Base-by-base conservation (phyloP, 2,888 invertebrate species). In the Tenthredo livida region DNA sequence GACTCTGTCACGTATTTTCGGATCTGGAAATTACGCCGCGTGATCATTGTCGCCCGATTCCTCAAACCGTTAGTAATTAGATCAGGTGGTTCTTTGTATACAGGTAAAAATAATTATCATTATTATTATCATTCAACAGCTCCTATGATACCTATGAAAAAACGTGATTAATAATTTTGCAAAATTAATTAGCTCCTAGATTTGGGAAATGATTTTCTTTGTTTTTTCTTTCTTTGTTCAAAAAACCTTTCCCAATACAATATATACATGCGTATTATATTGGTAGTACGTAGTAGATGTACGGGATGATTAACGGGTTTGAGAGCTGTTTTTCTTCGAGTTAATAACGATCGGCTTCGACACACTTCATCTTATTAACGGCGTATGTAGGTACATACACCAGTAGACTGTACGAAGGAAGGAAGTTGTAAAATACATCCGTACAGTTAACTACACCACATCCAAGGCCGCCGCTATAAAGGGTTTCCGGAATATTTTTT, bases 391-490 rank as follows among this genome's bases (percentile, higher is more conserved):
- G 77, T 54, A 61, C 15, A 15, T 75, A 21, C n/a, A 54, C 54
- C 77, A 54, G 7, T 54, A 54, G 7, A 43, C 43, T 37, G 37
- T 37, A 37, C 25, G 75, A 21, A 77, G 21, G 50, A 77, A 77
- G 77, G 77, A 77, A 77, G 77, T 77, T 77, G 77, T 77, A 77
- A 77, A 77, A 77, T 77, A 77, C 77, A 77, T 77, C 77, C 77
- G 77, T 77, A 77, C 50, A 77, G 77, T 77, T 77, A 54, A 77
- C 25, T 77, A 77, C 50, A 77, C 50, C 77, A 54, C 29, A 29
- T 54, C 47, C 29, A 50, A 77, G 50, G 77, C 77, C 77, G 33
- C 54, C 50, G 50, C 33, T 40, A 50, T 77, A 77, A 77, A 77
- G 54, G 47, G 77, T 54, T 77, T 77, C 77, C 77, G 77, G 77